A percentile compares a stretch with the other conserved stretches of the same genome.
Evolutionary conservation across 2,888 invertebrate species (phyloP).

Genomic region (Melieria picta): DNA sequence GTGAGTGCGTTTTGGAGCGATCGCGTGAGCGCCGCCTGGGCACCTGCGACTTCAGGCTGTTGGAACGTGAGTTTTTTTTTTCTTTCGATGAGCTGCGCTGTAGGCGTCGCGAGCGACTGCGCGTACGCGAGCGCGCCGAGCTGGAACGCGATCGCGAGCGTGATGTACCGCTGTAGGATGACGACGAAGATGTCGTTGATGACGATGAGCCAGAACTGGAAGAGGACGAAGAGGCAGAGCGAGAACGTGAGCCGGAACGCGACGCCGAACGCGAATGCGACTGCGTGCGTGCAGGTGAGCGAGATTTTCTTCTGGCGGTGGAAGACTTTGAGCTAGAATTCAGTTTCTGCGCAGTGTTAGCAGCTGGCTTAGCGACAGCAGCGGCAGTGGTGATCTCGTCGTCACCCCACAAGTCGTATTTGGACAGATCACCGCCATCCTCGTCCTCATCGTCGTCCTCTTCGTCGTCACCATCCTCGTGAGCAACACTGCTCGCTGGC

Average conservation of each 20-base stretch:
- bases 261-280: slow-evolving; percentile 26
- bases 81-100: slow-evolving; percentile 16
- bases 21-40: slow-evolving; percentile 43
- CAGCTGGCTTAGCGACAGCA: slow-evolving; percentile 34
- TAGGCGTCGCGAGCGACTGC: slow-evolving; percentile 24
- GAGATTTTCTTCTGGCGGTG: slow-evolving; percentile 11
- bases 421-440: slow-evolving; percentile 77
- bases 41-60: slow-evolving; percentile 24
- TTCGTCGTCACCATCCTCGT: slow-evolving; percentile 65
- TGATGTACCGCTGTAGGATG: slow-evolving; percentile 48
- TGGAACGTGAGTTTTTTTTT: slow-evolving; percentile 12
- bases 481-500: background rate
- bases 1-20: slow-evolving; percentile 46
- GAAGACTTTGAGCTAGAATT: slow-evolving; percentile 18
- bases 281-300: slow-evolving; percentile 16
- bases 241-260: slow-evolving; percentile 38
- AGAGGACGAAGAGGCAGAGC: slow-evolving; percentile 43
- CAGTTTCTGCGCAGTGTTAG: slow-evolving; percentile 12
- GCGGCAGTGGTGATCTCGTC: slow-evolving; percentile 67
- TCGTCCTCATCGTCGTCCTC: slow-evolving; percentile 70
- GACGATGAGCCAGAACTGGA: slow-evolving; percentile 40
- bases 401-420: slow-evolving; percentile 81
- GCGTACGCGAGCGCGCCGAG: slow-evolving; percentile 21
- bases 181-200: slow-evolving; percentile 53
- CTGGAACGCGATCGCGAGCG: slow-evolving; percentile 32